Evolutionary conservation across 2,797 vertebrate species (phyloP), one percentile per base, ranked within the genome.

Genomic region (Cheirogaleus major): DNA sequence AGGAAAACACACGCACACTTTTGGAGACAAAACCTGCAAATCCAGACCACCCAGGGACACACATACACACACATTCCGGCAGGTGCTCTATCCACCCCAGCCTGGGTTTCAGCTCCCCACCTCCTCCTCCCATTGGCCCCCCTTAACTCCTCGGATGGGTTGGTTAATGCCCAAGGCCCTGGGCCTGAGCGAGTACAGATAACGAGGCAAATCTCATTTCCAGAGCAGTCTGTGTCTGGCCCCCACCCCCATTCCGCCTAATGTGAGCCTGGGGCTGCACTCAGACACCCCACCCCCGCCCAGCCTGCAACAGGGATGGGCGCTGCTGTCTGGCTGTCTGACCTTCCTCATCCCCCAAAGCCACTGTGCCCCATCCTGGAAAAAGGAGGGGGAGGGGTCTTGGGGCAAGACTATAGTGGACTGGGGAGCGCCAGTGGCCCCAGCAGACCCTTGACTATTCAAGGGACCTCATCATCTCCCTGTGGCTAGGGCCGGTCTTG

Each of bases 141-240:
- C 70, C 79, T 82, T 30, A 80, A 11, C 88, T 93, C 80, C 41
- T 11, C 18, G 35, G 57, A 17, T 23, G n/a, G 45, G 43, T 25
- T 86, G 67, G 96, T 94, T 93, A 95, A 86, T 95, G 70, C 85
- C 20, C 52, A 52, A 82, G 50, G 59, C 89, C 92, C 73, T 75
- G 27, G 1, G 83, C 97, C 95, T 91, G 91, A 72, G 73, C 5
- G 1, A 86, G 45, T 63, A n/a, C 88, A 93, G 96, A 97, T 96
- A 97, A 97, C 87, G 45, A 45, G 25, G 83, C 25, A 96, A 93
- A 98, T 96, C 93, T 96, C 95, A 96, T 91, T 97, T 95, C 81
- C 84, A 93, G 95, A 95, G 86, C 63, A 65, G 67, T 50, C 69
- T 84, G 18, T n/a, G 23, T 59, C 96, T 76, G 82, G 72, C 63